Evolutionary conservation across 2,888 invertebrate genomes (phyloP), one percentile per base, ranked within the genome.

Genomic region (Nezara viridula): DNA sequence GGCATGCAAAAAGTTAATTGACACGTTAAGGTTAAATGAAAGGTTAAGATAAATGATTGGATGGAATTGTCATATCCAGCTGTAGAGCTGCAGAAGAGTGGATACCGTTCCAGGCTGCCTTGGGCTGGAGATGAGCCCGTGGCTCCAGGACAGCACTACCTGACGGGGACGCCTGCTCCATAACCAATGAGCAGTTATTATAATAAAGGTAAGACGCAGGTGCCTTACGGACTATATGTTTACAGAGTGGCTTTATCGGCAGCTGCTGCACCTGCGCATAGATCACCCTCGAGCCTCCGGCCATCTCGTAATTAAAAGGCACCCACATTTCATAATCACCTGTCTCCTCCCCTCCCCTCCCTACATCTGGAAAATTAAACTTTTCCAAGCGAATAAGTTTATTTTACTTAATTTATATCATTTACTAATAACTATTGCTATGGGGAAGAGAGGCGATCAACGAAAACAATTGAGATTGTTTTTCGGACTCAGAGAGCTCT

Each of bases 101-200:
- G 27, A 60, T 60, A 60, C 0, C 16, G 60, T 32, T 60, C 60
- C 60, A 27, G n/a, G n/a, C n/a, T n/a, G 52, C 24, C 60, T 27
- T 1, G 1, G 0, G 60, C 10, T 12, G 6, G 16, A 14, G 60
- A 55, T 55, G 55, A 55, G n/a, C 55, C 19, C n/a, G 27, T 60
- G 27, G 60, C 60, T 27, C 14, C 27, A 60, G 60, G 60, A 60
- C 60, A 60, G 27, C 6, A 27, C 3, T 60, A 60, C 60, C 60
- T 60, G 60, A 12, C 4, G 0, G 14, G 60, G 60, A 27, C 9
- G 60, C 27, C 60, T 27, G 60, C 27, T 60, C 60, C 60, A 60
- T 60, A 60, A 60, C 60, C 60, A 21, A 60, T 60, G 60, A 60
- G 60, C 60, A 27, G 60, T 60, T 60, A 60, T 60, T 60, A 60